Base-by-base conservation (phyloP, 2,113 vertebrate genomes). In the Leptobrachium leishanense region DNA sequence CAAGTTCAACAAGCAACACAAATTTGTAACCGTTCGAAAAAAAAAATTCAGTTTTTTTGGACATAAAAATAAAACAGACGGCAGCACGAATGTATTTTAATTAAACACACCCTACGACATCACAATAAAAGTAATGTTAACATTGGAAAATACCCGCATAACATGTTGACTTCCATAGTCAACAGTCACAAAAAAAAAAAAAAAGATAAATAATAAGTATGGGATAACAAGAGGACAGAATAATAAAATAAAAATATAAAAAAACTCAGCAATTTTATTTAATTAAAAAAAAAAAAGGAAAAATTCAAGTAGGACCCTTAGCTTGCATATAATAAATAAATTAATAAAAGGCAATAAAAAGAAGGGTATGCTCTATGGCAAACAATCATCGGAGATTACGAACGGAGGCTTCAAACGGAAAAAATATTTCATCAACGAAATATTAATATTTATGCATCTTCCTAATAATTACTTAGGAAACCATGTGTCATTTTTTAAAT, bases 1-100 rank as follows among this genome's bases (percentile, higher is more conserved):
- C 97, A 96, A 91, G 91, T 94, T 92, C 92, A 97, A 98, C 96
- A 95, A 94, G 86, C 92, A 92, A 95, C 95, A 95, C 93, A 93
- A 95, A 95, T 93, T 90, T 90, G 92, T 93, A 94, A 91, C 93
- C 95, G 95, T 95, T 93, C 93, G 92, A 31, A 31, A 31, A 31
- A 31, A 31, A 31, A 31, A 31, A 31, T 31, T 31, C 20, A 31
- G 20, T 31, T 90, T 90, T 89, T 89, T 91, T 94, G 90, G 90
- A 95, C 95, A 95, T 90, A 68, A 93, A 88, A 89, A 89, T 94
- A 91, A 88, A 90, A 91, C 90, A 90, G 91, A 93, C 89, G 92
- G 90, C 93, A 92, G 92, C 91, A 92, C 88, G 71, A 85, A 86
- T 88, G 82, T 82, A 86, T 84, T 12, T 59, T 85, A 66, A 68